A percentile compares a stretch with the other conserved stretches of the same genome.
Conservation (phyloP, 2,888 invertebrate genomes). For the Theretra japonica region DNA sequence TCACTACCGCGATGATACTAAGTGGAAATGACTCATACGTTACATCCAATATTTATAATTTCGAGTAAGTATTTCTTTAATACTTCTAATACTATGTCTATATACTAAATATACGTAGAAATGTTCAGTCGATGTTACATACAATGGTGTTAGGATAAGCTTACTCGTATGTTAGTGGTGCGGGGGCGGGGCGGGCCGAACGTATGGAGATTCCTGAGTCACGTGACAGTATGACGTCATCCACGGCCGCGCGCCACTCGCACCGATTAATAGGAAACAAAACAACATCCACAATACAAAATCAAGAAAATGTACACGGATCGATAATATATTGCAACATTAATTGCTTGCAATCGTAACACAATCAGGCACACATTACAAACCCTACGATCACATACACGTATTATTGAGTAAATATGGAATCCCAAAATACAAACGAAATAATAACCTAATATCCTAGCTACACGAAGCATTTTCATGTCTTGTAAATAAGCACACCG, state of each 20-base stretch:
- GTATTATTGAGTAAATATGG: constrained; percentile 53
- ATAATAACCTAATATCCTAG: constrained; percentile 46
- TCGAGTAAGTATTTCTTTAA: constrained; percentile 55
- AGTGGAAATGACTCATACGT: constrained; percentile 49
- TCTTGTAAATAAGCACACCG: constrained; percentile 30
- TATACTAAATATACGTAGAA: constrained; percentile 76
- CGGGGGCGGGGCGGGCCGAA: constrained; percentile 48
- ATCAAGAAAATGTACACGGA: constrained; percentile 44
- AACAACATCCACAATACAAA: constrained; percentile 55
- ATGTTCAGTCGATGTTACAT: constrained; percentile 84
- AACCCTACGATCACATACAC: constrained; percentile 54
- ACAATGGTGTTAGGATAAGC: constrained; percentile 78
- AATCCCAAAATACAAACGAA: constrained; percentile 65
- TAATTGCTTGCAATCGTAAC: constrained; percentile 70
- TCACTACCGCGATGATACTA: constrained; percentile 68
- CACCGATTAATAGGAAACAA: constrained; percentile 59
- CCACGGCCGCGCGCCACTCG: constrained; percentile 51
- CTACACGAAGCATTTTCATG: constrained; percentile 40
- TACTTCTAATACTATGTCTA: constrained; percentile 57
- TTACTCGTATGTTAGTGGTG: constrained; percentile 55
- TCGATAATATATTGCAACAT: constrained; percentile 67
- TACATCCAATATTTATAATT: constrained; percentile 42
- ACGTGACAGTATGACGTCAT: constrained; percentile 38
- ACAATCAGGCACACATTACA: constrained; percentile 67
- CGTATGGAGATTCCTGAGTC: constrained; percentile 48